Conservation (phyloP, 1,140 invertebrate species). For the Procambarus clarkii region DNA sequence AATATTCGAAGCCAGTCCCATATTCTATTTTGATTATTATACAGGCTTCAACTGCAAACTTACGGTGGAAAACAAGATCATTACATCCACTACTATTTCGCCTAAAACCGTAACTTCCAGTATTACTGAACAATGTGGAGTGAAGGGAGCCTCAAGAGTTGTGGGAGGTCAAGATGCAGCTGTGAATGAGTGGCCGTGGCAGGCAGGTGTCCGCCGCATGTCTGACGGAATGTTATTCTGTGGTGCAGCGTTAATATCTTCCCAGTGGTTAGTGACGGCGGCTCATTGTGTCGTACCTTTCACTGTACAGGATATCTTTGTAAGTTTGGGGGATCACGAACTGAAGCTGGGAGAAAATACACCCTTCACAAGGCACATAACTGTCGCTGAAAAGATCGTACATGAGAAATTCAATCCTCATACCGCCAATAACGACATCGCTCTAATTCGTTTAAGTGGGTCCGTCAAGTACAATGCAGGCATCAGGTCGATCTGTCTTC, state of each 20-base stretch:
- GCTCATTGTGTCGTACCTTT: constrained; percentile 75
- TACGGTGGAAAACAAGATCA: background rate
- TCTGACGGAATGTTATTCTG: constrained; percentile 74
- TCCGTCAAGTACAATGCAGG: constrained; percentile 78
- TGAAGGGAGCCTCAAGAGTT: constrained; percentile 43
- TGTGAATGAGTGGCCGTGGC: constrained; percentile 71
- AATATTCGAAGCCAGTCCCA: background rate
- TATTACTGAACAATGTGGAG: constrained; percentile 19
- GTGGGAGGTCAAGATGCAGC: constrained; percentile 69
- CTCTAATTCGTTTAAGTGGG: constrained; percentile 78
- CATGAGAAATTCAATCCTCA: constrained; percentile 76
- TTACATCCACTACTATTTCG: no score
- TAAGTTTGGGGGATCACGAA: constrained; percentile 46
- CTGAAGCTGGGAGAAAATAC: background rate
- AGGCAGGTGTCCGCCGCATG: constrained; percentile 49
- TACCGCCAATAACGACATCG: constrained; percentile 80
- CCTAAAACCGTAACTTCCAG: background rate
- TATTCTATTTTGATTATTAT: background rate
- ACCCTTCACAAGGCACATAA: background rate
- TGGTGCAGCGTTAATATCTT: constrained; percentile 76
- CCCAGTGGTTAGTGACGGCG: constrained; percentile 77
- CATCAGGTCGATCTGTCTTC: constrained; percentile 83
- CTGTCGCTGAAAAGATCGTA: constrained; percentile 71
- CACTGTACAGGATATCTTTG: constrained; percentile 8
- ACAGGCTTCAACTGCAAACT: background rate